Evolutionary conservation across 2,797 vertebrate species (phyloP), one percentile per base, ranked within the genome.

Genomic region (Euphonia xanthogaster): DNA sequence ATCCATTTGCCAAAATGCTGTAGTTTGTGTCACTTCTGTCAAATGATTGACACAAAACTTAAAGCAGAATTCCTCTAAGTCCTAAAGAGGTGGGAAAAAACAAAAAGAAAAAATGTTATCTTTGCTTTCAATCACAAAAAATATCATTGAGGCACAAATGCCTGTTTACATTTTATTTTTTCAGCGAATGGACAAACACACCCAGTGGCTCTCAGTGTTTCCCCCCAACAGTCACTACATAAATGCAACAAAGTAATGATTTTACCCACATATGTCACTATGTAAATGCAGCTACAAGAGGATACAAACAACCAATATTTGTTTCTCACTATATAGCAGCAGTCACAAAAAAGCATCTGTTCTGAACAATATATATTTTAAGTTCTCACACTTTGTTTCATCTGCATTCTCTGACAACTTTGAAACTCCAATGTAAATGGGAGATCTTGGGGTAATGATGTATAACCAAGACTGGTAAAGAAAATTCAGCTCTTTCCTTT

Each of bases 51-150:
- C 98, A 91, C 99, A 99, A 98, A 99, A 99, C 97, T 99, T 99
- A 97, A 99, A 99, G 98, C 99, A 99, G 98, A 99, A 99, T 92
- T 99, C 99, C 96, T 99, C 99, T 97, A 99, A 98, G 97, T 99
- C 99, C 99, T 99, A 94, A 84, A 96, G 45, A 94, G 42, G 42
- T 40, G 92, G 37, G n/a, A 65, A 86, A 71, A 23, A 40, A 40
- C 30, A 54, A 31, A 93, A 91, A 68, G 62, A 19, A n/a, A 79
- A 81, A 77, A 39, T 39, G 80, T 96, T 87, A 94, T 84, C 77
- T 89, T 94, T 68, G 61, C 45, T 92, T 90, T 58, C 81, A 78
- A 71, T 55, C 30, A 76, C 66, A 87, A 73, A 55, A 85, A 28
- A 24, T 37, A 7, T 53, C 57, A 48, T 4, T 73, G 30, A 73